Evolutionary conservation across 2,888 invertebrate species (phyloP).

Genomic region (Nudaria mundana): DNA sequence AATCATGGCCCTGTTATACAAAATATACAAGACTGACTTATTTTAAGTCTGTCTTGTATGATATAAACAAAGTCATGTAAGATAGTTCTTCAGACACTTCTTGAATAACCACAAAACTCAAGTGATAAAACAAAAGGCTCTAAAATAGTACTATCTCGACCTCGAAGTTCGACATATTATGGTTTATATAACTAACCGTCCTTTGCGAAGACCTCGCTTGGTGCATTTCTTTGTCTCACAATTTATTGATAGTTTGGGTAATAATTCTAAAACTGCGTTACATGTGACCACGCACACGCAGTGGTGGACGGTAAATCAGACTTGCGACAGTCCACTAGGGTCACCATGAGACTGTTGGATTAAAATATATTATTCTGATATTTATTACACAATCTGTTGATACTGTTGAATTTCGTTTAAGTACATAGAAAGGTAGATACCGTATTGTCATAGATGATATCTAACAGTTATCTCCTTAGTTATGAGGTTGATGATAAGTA

Average conservation of each 20-base stretch:
- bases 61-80: too few species aligned
- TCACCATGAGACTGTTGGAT: conserved; percentile 2
- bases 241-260: conserved; percentile 25
- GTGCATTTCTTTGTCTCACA: conserved; percentile 31
- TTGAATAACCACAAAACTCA: conserved; percentile 7
- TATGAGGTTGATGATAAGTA: too few species aligned
- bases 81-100: conserved; percentile 8
- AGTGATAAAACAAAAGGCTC: conserved; percentile 12
- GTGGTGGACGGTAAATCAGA: conserved; percentile 25
- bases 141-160: conserved; percentile 18
- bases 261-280: conserved; percentile 28
- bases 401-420: too few species aligned
- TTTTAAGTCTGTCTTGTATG: too few species aligned
- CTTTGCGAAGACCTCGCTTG: conserved; percentile 16
- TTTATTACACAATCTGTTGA: too few species aligned
- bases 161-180: conserved; percentile 25
- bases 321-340: conserved; percentile 16
- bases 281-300: conserved; percentile 23
- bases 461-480: too few species aligned
- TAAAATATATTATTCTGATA: too few species aligned
- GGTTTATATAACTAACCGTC: conserved; percentile 21
- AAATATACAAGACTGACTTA: too few species aligned
- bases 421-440: too few species aligned
- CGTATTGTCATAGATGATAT: too few species aligned
- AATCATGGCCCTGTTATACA: too few species aligned